Evolutionary conservation across 2,113 vertebrate species (phyloP).

Genomic region (Cephalopholis sonnerati): DNA sequence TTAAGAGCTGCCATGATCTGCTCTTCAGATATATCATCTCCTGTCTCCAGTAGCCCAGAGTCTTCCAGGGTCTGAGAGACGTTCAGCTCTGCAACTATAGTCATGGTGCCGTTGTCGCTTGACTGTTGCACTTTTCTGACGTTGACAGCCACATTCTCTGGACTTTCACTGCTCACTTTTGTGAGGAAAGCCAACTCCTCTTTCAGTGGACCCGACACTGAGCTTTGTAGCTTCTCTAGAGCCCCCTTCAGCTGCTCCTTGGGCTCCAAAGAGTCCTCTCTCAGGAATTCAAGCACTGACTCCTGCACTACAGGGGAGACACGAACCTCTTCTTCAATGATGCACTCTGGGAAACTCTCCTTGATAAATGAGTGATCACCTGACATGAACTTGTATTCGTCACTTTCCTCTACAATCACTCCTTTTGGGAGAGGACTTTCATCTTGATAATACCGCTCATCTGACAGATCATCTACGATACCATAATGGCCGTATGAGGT

Average conservation of each 20-base stretch:
- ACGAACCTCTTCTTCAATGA: conserved; percentile 93
- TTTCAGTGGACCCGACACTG: conserved; percentile 88
- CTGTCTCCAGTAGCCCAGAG: conserved; percentile 76
- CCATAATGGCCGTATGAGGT: conserved; percentile 90
- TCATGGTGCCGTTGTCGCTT: conserved; percentile 83
- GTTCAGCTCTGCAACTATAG: conserved; percentile 93
- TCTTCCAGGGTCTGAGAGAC: conserved; percentile 90
- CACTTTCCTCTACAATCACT: conserved; percentile 73
- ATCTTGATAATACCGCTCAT: conserved; percentile 85
- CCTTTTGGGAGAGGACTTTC: conserved; percentile 55
- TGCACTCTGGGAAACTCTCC: conserved; percentile 80
- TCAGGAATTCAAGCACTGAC: conserved; percentile 87
- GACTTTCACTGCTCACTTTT: conserved; percentile 76
- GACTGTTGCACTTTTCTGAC: conserved; percentile 90
- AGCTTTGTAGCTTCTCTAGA: conserved; percentile 89
- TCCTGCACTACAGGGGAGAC: conserved; percentile 90
- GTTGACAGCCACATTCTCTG: conserved; percentile 85
- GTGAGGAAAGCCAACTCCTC: conserved; percentile 90
- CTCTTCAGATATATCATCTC: conserved; percentile 80
- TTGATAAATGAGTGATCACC: conserved; percentile 57
- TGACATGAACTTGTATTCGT: conserved; percentile 62
- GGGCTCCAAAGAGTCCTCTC: conserved; percentile 87
- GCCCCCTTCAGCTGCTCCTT: conserved; percentile 90
- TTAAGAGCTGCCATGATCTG: conserved; percentile 74
- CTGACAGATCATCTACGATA: conserved; percentile 83